Evolutionary conservation across 1,140 invertebrate genomes (phyloP), one percentile per base, ranked within the genome.

Genomic region (Drosophila kanapiae): DNA sequence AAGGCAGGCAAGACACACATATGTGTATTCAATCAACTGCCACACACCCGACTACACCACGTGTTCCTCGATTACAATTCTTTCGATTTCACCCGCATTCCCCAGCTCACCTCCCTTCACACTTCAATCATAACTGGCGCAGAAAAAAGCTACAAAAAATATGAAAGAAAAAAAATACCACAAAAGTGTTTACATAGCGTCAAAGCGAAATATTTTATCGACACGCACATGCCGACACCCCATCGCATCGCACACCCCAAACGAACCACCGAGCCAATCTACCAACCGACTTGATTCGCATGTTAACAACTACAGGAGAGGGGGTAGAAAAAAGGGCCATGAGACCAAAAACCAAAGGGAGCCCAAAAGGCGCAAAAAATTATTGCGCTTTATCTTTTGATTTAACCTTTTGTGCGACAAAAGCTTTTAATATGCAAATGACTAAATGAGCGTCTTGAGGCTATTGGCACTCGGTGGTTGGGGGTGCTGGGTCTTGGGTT

Each of bases 381-480:
- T 86, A 80, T 88, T 83, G 74, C 78, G 64, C 69, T 88, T 80
- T 83, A 78, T 85, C 82, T 85, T 81, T 78, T 75, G 77, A 80
- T 77, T 83, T 83, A 83, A 80, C 76, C 81, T 83, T 79, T 84
- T 83, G 81, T 83, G 81, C 84, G 84, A 88, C 85, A 87, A 87
- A 86, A 90, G 84, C 84, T 88, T 90, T 87, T 87, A 88, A 87
- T 88, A 87, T 87, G 84, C 84, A 88, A 87, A 87, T 87, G 84
- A 78, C 84, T 84, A 87, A 87, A 87, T 90, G 84, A 87, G 74
- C 80, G 85, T 78, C 68, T 79, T 81, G 78, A 81, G 82, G 58
- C 67, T 40, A 57, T 57, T 67, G 61, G 23, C 67, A 38, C 27
- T 42, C 10, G 56, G 53, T 16, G 40, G 63, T 14, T 16, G 14